Percentiles rank a stretch among this genome's conserved stretches.
phyloP scores from a whole-genome alignment of 2,113 vertebrate genomes.

The Atractosteus spatula region DNA sequence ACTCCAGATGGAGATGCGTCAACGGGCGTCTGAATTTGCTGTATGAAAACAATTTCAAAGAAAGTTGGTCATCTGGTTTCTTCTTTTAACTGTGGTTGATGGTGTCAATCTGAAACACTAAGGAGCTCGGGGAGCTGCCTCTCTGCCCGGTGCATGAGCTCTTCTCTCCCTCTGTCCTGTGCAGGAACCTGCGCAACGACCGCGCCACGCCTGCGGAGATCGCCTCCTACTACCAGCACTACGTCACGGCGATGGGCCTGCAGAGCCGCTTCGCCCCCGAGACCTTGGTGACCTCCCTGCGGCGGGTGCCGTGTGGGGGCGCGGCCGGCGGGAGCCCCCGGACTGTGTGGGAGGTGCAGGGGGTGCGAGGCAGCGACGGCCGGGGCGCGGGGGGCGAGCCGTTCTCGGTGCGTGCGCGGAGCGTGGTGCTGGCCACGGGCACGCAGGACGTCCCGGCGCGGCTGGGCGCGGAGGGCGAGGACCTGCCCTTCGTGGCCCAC shows the following conservation, averaged over 20 bases:
- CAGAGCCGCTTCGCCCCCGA: slow-evolving; percentile 61
- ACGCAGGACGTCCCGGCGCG: slow-evolving; percentile 66
- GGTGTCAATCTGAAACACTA: too few species aligned
- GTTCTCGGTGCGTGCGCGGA: slow-evolving; percentile 59
- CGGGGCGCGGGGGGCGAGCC: slow-evolving; percentile 42
- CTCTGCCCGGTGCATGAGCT: neutral
- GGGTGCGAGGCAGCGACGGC: slow-evolving; percentile 42
- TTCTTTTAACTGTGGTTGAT: too few species aligned
- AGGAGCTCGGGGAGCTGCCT: too few species aligned
- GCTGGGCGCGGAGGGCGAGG: slow-evolving; percentile 65
- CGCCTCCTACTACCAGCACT: slow-evolving; percentile 74
- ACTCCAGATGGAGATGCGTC: too few species aligned
- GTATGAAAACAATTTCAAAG: neutral
- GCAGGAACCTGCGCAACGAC: slow-evolving; percentile 69
- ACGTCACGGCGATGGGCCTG: slow-evolving; percentile 63
- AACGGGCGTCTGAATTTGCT: too few species aligned
- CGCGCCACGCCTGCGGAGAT: slow-evolving; percentile 71
- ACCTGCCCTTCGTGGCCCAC: slow-evolving; percentile 66
- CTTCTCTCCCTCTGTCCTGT: neutral
- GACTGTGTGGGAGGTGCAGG: slow-evolving; percentile 59
- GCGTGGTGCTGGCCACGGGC: slow-evolving; percentile 70
- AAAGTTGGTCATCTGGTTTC: neutral
- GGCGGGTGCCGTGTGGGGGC: slow-evolving; percentile 29
- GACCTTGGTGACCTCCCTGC: slow-evolving; percentile 59
- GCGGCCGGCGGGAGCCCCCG: slow-evolving; percentile 16